Evolutionary conservation across 23 tunicate genomes (phyloP), one percentile per base, ranked within the genome.

Genomic region (Ciona savignyi): DNA sequence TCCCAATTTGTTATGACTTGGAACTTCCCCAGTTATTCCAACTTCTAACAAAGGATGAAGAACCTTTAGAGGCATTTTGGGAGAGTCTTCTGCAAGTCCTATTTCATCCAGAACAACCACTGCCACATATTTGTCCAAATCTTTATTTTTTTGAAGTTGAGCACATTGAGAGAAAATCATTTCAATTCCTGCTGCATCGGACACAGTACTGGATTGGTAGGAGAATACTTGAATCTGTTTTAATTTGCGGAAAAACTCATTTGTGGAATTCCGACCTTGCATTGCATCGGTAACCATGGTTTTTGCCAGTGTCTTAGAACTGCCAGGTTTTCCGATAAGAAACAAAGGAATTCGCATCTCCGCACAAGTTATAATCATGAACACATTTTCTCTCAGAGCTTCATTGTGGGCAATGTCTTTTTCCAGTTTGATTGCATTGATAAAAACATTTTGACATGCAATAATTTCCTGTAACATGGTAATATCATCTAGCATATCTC

Each of bases 181-280:
- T 72, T 78, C 83, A 51, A 85, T 85, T 22, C 90, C 90, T 30
- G 63, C 90, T 30, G 90, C 90, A 85, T 85, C 83, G 19, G 90
- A 81, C 25, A 85, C 64, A 0, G 90, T 75, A 51, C 90, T 85
- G 74, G 83, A 85, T 72, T 85, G 90, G 42, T 62, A 85, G 0
- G 90, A 85, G 4, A 72, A 1, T 23, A 78, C 83, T 29, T 85
- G 90, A 35, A 82, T 77, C 68, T 82, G 81, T 32, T 82, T 82
- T 64, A 82, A 64, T 29, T 51, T 67, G 32, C 68, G 30, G 30
- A 74, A 82, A 3, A 82, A 21, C n/a, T 67, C 74, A 51, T 24
- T 26, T 62, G n/a, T 77, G 2, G 87, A 76, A 42, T 42, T 76
- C 28, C 32, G 68, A 2, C 87, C 87, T 51, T 77, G 82, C 87